A percentile compares a stretch with the other conserved stretches of the same genome.
These are phyloP conservation scores for Melanophora roralis DNA, from an alignment of 2,888 invertebrate genomes.

Conservation along the genomic window DNA sequence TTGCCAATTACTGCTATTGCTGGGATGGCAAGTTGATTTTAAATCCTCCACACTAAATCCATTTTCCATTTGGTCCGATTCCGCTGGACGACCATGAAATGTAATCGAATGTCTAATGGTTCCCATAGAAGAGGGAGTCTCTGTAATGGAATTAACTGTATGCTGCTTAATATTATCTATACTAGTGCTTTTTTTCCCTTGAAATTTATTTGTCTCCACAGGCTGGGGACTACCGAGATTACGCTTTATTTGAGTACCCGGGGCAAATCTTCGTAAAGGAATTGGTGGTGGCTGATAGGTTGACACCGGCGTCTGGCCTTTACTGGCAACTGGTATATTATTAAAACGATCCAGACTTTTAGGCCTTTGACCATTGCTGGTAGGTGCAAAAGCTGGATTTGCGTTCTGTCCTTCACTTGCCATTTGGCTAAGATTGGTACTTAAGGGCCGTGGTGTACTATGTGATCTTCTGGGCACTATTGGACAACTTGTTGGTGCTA, in stretches of 20 bases:
- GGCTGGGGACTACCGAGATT: conserved; percentile 66
- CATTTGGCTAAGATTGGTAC: conserved; percentile 47
- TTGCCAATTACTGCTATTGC: conserved; percentile 55
- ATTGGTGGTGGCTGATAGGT: conserved; percentile 74
- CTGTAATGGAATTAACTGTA: conserved; percentile 17
- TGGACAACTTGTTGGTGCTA: conserved; percentile 56
- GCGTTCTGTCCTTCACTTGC: conserved; percentile 60
- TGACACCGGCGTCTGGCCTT: conserved; percentile 32
- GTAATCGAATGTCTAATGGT: conserved; percentile 76
- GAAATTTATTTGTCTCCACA: conserved; percentile 60
- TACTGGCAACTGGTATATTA: conserved; percentile 65
- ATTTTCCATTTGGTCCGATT: conserved; percentile 59
- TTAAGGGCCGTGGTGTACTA: conserved; percentile 74
- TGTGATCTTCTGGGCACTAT: conserved; percentile 76
- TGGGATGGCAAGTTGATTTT: conserved; percentile 46
- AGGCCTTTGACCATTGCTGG: conserved; percentile 69
- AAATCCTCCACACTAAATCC: conserved; percentile 57
- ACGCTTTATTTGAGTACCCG: conserved; percentile 60
- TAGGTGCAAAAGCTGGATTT: conserved; percentile 3
- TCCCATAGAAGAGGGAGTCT: conserved; percentile 7
- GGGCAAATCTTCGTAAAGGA: conserved; percentile 71
- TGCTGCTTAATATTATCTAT: conserved; percentile 70
- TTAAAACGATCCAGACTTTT: conserved; percentile 75
- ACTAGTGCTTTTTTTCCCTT: conserved; percentile 71
- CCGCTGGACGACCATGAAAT: conserved; percentile 73